phyloP scores from a whole-genome alignment of 2,888 invertebrate genomes.

The Cremastinae sp. region DNA sequence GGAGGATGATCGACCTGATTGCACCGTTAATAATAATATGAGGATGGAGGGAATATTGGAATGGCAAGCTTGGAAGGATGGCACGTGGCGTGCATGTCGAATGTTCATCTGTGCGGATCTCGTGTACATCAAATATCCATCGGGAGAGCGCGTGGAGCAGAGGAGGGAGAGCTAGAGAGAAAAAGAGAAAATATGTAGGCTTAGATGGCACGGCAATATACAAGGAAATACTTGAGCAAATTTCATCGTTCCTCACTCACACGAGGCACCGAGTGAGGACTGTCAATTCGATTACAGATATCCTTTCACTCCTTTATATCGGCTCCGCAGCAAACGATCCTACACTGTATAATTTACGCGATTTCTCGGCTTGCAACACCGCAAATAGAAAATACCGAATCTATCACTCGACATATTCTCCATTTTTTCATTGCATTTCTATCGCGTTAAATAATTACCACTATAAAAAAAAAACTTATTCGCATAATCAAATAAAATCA shows the following conservation, averaged over 20 bases:
- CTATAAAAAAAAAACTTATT: neutral
- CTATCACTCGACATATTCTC: neutral
- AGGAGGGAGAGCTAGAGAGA: neutral
- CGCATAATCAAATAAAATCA: too few relatives aligned
- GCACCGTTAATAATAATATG: slow-evolving; percentile 56
- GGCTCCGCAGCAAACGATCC: neutral
- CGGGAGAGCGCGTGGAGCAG: neutral
- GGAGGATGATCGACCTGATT: slow-evolving; percentile 49
- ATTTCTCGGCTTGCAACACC: slow-evolving; percentile 11
- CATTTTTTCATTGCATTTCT: neutral
- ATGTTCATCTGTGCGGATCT: slow-evolving; percentile 24
- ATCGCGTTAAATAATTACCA: neutral
- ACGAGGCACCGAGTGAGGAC: slow-evolving; percentile 2
- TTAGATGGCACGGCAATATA: slow-evolving; percentile 8
- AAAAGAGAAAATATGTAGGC: neutral
- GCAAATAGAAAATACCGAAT: slow-evolving; percentile 8
- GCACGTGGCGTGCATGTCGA: slow-evolving; percentile 54
- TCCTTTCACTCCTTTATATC: slow-evolving; percentile 38
- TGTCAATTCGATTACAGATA: slow-evolving; percentile 34
- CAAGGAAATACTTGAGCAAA: slow-evolving; percentile 4
- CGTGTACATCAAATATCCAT: slow-evolving; percentile 23
- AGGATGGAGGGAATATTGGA: slow-evolving; percentile 54
- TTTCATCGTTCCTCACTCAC: slow-evolving; percentile 13
- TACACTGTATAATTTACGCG: slow-evolving; percentile 13
- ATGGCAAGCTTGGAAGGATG: slow-evolving; percentile 33